phyloP scores from a whole-genome alignment of 2,797 vertebrate genomes.

The Amblyopsis hoosieri region DNA sequence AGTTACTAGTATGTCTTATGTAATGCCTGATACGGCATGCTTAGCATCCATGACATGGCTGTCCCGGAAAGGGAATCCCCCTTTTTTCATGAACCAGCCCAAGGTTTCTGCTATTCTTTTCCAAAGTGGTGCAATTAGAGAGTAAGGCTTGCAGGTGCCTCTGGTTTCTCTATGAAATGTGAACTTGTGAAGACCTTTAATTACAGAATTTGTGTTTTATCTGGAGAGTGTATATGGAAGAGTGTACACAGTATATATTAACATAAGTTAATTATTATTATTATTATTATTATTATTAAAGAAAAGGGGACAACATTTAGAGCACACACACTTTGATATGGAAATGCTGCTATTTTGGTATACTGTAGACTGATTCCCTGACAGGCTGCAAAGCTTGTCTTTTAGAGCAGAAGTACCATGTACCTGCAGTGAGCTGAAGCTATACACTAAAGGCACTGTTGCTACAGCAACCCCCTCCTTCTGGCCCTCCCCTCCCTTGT shows the following conservation, averaged over 20 bases:
- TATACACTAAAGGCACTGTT: slow-evolving; percentile 3
- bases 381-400: neutral
- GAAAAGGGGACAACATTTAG: too few species aligned
- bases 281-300: too few species aligned
- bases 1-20: too few species aligned
- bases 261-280: too few species aligned
- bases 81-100: neutral
- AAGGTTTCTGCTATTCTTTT: neutral
- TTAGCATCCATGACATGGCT: too few species aligned
- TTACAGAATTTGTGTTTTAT: too few species aligned
- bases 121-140: neutral
- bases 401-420: neutral
- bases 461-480: slow-evolving; percentile 24
- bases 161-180: neutral
- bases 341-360: too few species aligned
- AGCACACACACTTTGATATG: too few species aligned
- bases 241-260: too few species aligned
- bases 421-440: slow-evolving; percentile 41
- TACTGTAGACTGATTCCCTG: neutral
- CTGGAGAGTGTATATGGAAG: too few species aligned
- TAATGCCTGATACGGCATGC: too few species aligned
- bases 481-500: slow-evolving; percentile 43
- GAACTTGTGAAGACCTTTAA: neutral
- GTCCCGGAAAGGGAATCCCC: too few species aligned
- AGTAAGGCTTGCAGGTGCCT: neutral